Evolutionary conservation across 2,888 invertebrate species (phyloP).

Genomic region (Aspidiotus destructor): DNA sequence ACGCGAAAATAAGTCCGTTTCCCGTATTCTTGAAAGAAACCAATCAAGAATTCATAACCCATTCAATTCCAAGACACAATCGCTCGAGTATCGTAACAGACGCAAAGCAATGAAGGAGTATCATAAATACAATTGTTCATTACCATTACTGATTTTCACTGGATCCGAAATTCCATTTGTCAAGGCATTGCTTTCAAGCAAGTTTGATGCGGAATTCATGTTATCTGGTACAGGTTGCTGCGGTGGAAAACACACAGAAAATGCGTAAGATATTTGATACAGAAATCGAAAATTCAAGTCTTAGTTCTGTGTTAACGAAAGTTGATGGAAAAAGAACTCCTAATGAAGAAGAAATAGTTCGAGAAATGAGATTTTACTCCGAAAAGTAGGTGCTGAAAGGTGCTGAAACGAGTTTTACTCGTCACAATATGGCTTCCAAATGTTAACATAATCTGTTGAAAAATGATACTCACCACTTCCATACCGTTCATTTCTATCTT

Average conservation of each 20-base stretch:
- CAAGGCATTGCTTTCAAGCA: neutral
- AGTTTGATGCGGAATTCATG: neutral
- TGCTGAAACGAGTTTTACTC: neutral
- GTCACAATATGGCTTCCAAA: constrained; percentile 12
- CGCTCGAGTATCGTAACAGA: neutral
- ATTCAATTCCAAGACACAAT: neutral
- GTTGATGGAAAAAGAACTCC: neutral
- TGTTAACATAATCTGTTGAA: neutral
- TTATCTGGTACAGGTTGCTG: neutral
- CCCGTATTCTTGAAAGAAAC: too few relatives aligned
- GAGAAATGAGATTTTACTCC: neutral
- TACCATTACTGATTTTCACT: neutral
- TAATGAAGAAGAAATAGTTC: neutral
- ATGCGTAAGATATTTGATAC: neutral
- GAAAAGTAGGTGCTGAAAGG: neutral
- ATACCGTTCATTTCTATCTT: constrained; percentile 1
- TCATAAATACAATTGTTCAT: neutral
- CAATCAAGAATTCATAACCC: neutral
- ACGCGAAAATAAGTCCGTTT: too few relatives aligned
- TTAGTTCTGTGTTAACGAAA: neutral
- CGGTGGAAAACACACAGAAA: neutral
- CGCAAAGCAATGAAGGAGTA: too few relatives aligned
- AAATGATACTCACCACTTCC: neutral
- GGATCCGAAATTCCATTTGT: neutral
- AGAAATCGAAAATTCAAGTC: neutral